Base-by-base conservation (phyloP, 2,888 invertebrate species). In the Acleris cristana region DNA sequence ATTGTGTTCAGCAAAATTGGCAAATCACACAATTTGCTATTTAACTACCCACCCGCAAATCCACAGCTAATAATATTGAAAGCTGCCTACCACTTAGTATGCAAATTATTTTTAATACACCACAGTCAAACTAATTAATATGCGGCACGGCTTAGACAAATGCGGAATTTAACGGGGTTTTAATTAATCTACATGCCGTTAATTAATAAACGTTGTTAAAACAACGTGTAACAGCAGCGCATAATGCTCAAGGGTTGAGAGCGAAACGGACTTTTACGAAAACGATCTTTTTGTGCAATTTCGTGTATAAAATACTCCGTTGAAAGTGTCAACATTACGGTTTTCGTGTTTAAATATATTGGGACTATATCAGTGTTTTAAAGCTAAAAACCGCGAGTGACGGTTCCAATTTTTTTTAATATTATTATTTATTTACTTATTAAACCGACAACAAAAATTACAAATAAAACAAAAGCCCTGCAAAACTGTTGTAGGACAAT, bases 21-120 rank as follows among this genome's bases (percentile, higher is more conserved):
- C 14, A 40, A 40, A 40, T 40, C 4, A 14, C 48, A n/a, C 18
- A 48, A 7, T n/a, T 18, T 7, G 18, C 0, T 6, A 48, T 48
- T 48, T 8, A 48, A 48, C 6, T 48, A 18, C 48, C 1, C 45
- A 14, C 45, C 8, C 2, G 16, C 23, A 44, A 44, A 56, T 16
- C 56, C 56, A 5, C 14, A 10, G 48, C 58, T 23, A 58, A 76
- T 76, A 60, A 40, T 48, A 67, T 67, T 58, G 58, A 53, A 57
- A 54, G 48, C 49, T 19, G 44, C 26, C 45, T 54, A 52, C n/a
- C 45, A 7, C n/a, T 67, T 26, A 63, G 48, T 58, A 63, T 63
- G 62, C 40, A 63, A 63, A 63, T 67, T 62, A 67, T 67, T 62
- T 65, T 61, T 58, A 69, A 62, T 69, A 65, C 48, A 65, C 59